These are phyloP conservation scores for Microplitis deprimator DNA, from an alignment of 2,888 invertebrate genomes.

Conservation along the genomic window DNA sequence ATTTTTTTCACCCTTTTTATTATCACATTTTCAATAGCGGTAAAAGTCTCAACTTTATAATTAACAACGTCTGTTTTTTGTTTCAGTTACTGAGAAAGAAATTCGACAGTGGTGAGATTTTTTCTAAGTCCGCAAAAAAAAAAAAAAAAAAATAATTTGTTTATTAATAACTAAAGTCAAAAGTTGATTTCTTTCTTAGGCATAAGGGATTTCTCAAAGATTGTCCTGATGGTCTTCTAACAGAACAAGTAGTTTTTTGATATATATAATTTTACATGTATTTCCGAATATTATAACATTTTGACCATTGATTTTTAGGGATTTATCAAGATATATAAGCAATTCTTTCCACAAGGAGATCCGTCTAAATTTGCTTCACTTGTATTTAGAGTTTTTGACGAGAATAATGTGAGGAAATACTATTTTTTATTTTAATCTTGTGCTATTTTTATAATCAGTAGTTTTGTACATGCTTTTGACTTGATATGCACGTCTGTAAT, in stretches of 20 bases:
- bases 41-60: constrained; percentile 21
- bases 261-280: constrained; percentile 40
- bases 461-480: neutral
- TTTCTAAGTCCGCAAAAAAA: constrained; percentile 10
- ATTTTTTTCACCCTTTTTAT: no score
- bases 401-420: constrained; percentile 89
- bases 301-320: constrained; percentile 76
- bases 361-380: constrained; percentile 98
- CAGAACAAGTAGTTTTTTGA: constrained; percentile 84
- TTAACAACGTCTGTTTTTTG: constrained; percentile 63
- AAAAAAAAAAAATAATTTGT: neutral
- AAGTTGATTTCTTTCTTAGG: constrained; percentile 73
- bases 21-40: neutral
- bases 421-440: neutral
- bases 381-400: constrained; percentile 98
- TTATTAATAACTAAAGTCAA: constrained; percentile 5
- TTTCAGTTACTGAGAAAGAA: constrained; percentile 91
- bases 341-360: constrained; percentile 99
- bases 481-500: no score
- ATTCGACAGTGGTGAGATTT: constrained; percentile 87
- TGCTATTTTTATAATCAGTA: neutral
- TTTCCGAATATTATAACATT: constrained; percentile 28
- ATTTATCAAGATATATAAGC: constrained; percentile 99
- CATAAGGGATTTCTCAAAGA: constrained; percentile 98
- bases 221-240: constrained; percentile 94